Base-by-base conservation (phyloP, 2,113 vertebrate genomes). In the Siniperca knerii region DNA sequence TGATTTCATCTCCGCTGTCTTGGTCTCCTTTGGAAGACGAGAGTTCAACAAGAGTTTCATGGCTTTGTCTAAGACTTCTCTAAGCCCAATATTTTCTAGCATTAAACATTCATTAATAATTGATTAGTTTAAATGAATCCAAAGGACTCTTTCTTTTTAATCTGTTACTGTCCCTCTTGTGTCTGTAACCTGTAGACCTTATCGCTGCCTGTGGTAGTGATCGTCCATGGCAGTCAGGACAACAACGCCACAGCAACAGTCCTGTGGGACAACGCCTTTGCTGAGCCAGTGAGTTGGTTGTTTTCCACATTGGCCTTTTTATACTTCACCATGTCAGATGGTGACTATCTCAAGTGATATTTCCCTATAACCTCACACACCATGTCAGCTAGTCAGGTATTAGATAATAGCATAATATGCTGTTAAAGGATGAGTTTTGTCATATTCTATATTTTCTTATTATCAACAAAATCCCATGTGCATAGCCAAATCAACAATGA, bases 261-360 rank as follows among this genome's bases (percentile, higher is more conserved):
- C 65, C 93, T 99, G 25, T 99, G 98, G 98, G 98, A 99, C 94
- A 99, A 99, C 0, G 98, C 98, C 74, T 99, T 99, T 25, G 97
- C 98, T 0, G 98, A 99, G 90, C 97, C 97, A 0, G 98, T 98
- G 93, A 96, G 96, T 87, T 33, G 1, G 2, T 0, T 4, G 0
- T 33, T 75, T 85, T 67, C 18, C 18, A 48, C 23, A 73, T 8
- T 50, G 15, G 4, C 52, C 37, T 48, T 25, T 40, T 40, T 37
- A 35, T 54, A 54, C 33, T 40, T 66, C 18, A 62, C 4, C 25
- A 33, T 50, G 16, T 57, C 37, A n/a, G 12, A 33, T 18, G 37
- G 29, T 20, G 55, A 33, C 18, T 8, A 29, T n/a, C 42, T 76
- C 16, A 10, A 50, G 40, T 67, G 25, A 66, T 18, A 23, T 33